Evolutionary conservation across 1,140 invertebrate species (phyloP).

Genomic region (Leucophenga varia): DNA sequence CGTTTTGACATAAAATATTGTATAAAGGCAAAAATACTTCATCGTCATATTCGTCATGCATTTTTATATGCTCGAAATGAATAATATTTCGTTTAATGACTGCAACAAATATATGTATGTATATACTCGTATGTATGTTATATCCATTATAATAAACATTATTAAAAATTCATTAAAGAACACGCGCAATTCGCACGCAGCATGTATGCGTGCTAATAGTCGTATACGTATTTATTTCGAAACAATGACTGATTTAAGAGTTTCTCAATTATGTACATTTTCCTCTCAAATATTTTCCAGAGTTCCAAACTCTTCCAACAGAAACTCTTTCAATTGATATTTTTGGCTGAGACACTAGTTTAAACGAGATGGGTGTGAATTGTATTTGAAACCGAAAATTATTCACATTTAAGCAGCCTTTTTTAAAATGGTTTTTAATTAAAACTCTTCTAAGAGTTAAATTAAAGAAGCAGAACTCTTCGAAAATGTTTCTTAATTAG

Average conservation of each 20-base stretch:
- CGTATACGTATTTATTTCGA: conserved; percentile 10
- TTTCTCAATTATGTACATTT: conserved; percentile 21
- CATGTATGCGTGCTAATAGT: conserved; percentile 21
- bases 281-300: conserved; percentile 11
- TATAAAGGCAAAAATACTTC: neutral
- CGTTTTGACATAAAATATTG: conserved; percentile 7
- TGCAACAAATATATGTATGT: no score
- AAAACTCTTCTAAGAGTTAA: no score
- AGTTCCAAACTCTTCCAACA: conserved; percentile 2
- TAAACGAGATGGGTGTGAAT: no score
- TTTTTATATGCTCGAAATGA: conserved; percentile 11
- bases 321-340: neutral
- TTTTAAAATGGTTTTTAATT: no score
- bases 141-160: conserved; percentile 24
- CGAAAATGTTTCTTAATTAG: no score
- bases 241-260: conserved; percentile 6
- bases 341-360: no score
- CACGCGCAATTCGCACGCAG: conserved; percentile 19
- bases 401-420: no score
- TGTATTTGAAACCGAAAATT: no score
- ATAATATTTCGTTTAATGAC: no score
- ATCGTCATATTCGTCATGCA: neutral
- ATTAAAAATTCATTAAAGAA: conserved; percentile 50
- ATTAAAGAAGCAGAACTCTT: no score
- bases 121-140: no score